Base-by-base conservation (phyloP, 2,888 invertebrate genomes). In the Drosophila engyochracea region DNA sequence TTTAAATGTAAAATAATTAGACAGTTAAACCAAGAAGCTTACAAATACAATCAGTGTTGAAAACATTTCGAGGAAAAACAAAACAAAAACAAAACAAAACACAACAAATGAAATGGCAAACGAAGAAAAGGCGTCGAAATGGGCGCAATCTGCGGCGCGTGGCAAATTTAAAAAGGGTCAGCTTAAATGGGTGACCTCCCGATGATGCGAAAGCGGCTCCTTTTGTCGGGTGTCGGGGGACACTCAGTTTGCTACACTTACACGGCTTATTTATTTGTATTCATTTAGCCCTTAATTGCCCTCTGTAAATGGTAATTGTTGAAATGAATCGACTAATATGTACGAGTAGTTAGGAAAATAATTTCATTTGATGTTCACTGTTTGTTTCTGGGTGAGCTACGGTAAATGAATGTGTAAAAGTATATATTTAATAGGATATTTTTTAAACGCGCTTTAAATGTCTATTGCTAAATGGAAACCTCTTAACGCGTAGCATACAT, bases 11-110 rank as follows among this genome's bases (percentile, higher is more conserved):
- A 91, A 88, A 88, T 88, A 90, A 91, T 88, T 88, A 88, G 88
- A 89, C 91, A 91, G 82, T 86, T 87, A 89, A 92, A 89, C 92
- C 92, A 92, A 92, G 92, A 92, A 92, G 92, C 92, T 92, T 92
- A 92, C 84, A 84, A 91, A 91, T 90, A 92, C 92, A 92, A 92
- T 92, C 92, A 92, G 84, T 91, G 91, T 92, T 92, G 74, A 90
- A 90, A 91, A 91, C 89, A 89, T 90, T 88, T 83, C 74, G 80
- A 82, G 78, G 79, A 86, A 47, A 61, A 68, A 76, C 54, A 31
- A 31, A 31, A 31, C 59, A 35, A 67, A 69, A 70, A 52, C 14
- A 31, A 65, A 72, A 73, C n/a, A 51, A 57, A 60, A 54, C 33
- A 53, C 71, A 68, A 68, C 30, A 41, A 60, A 58, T 47, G 47